Evolutionary conservation across 1,140 invertebrate species (phyloP).

Genomic region (Tribolium madens): DNA sequence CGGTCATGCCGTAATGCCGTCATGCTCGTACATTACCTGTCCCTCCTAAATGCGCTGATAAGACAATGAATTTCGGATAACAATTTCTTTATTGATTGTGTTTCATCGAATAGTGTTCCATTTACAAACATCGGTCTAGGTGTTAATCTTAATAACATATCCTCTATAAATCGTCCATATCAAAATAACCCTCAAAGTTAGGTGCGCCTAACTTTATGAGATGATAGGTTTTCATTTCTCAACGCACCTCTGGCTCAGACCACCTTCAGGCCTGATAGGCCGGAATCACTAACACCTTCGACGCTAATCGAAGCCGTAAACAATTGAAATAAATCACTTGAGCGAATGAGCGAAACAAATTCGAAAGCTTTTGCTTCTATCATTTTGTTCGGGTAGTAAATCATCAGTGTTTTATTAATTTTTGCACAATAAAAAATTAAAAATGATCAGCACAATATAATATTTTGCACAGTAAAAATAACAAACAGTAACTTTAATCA

Average conservation of each 20-base stretch:
- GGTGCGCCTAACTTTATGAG: slow-evolving; percentile 30
- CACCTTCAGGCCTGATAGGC: slow-evolving; percentile 14
- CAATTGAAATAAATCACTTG: slow-evolving; percentile 22
- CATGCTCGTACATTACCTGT: slow-evolving; percentile 50
- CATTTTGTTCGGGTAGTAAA: too few species aligned
- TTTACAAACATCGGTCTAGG: slow-evolving; percentile 43
- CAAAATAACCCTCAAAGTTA: slow-evolving; percentile 35
- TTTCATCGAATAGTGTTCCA: slow-evolving; percentile 55
- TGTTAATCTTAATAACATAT: slow-evolving; percentile 45
- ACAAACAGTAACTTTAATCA: too few species aligned
- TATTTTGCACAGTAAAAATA: too few species aligned
- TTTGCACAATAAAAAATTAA: too few species aligned
- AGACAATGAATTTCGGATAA: slow-evolving; percentile 53
- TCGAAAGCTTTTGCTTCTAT: background rate
- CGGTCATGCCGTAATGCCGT: slow-evolving; percentile 47
- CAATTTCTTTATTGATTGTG: slow-evolving; percentile 54
- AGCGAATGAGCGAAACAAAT: background rate
- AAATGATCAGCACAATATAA: too few species aligned
- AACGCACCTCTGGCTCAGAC: slow-evolving; percentile 14
- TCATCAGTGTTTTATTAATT: too few species aligned
- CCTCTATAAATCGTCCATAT: slow-evolving; percentile 42
- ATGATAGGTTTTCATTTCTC: slow-evolving; percentile 34
- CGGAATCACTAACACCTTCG: slow-evolving; percentile 27
- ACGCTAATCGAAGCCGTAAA: slow-evolving; percentile 25
- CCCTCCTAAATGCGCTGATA: slow-evolving; percentile 49